A percentile compares a stretch with the other conserved stretches of the same genome.
Evolutionary conservation across 1,140 invertebrate species (phyloP).

Genomic region (Trichomalopsis sarcophagae): DNA sequence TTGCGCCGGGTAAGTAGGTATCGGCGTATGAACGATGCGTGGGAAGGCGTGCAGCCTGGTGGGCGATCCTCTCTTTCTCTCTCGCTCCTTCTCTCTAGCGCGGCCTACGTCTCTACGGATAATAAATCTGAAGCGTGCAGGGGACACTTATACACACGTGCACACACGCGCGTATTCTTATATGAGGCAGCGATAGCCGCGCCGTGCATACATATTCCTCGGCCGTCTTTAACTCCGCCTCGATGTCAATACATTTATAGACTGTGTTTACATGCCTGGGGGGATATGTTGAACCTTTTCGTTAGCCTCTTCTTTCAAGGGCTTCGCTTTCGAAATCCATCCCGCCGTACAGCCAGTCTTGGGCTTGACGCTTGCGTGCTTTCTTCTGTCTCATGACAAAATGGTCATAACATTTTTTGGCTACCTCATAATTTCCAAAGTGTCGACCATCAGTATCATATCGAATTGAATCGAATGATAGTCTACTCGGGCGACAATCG

Average conservation of each 20-base stretch:
- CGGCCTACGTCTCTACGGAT: slow-evolving; percentile 63
- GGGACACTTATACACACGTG: not conserved
- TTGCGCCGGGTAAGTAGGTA: slow-evolving; percentile 57
- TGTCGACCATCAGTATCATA: too few species aligned
- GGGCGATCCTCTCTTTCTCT: slow-evolving; percentile 49
- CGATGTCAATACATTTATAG: slow-evolving; percentile 4
- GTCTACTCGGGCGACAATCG: too few species aligned
- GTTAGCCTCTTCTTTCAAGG: not conserved
- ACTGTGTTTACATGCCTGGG: not conserved
- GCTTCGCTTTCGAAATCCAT: not conserved
- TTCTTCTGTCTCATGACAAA: too few species aligned
- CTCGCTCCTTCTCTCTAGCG: slow-evolving; percentile 9
- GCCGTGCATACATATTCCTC: too few species aligned
- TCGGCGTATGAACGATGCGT: slow-evolving; percentile 63
- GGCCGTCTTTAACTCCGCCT: not conserved
- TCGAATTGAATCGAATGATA: too few species aligned
- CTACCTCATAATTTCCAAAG: too few species aligned
- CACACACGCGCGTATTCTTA: not conserved
- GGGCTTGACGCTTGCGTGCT: too few species aligned
- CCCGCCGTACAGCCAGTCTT: too few species aligned
- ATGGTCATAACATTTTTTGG: too few species aligned
- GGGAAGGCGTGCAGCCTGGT: slow-evolving; percentile 58
- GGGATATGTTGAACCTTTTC: not conserved
- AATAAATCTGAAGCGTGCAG: slow-evolving; percentile 60
- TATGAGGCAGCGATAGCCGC: not conserved